Evolutionary conservation across 1,140 invertebrate species (phyloP).

Genomic region (Aphis craccivora): DNA sequence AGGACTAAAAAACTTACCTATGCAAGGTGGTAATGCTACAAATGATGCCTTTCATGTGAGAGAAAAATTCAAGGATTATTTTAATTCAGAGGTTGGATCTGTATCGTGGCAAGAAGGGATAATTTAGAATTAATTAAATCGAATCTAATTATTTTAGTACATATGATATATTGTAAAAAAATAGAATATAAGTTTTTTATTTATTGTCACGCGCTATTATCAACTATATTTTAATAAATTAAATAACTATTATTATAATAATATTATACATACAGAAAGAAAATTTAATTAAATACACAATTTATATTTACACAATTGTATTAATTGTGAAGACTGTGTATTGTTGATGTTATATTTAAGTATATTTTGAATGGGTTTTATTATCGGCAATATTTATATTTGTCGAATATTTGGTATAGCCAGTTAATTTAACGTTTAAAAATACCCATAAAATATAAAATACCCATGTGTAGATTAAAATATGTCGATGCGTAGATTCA

Average conservation of each 20-base stretch:
- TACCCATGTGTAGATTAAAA: not conserved
- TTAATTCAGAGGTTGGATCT: not conserved
- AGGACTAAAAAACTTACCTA: not conserved
- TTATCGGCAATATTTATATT: too few species aligned
- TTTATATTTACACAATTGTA: too few species aligned
- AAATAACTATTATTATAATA: not conserved
- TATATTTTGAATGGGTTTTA: too few species aligned
- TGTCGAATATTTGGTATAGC: too few species aligned
- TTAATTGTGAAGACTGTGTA: too few species aligned
- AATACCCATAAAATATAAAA: too few species aligned
- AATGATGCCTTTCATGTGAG: not conserved
- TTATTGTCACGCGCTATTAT: not conserved
- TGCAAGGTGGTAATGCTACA: not conserved
- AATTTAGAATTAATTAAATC: constrained; percentile 25
- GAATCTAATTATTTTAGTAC: not conserved
- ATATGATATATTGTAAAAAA: not conserved
- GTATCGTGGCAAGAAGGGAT: constrained; percentile 25
- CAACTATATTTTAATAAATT: constrained; percentile 1
- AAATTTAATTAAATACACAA: too few species aligned
- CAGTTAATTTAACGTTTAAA: too few species aligned
- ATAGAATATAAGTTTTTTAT: constrained; percentile 13
- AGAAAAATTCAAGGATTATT: not conserved
- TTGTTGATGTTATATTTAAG: too few species aligned
- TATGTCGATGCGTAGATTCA: not conserved
- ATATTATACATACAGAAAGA: too few species aligned